Evolutionary conservation across 2,888 invertebrate species (phyloP).

Genomic region (Panopea generosa): DNA sequence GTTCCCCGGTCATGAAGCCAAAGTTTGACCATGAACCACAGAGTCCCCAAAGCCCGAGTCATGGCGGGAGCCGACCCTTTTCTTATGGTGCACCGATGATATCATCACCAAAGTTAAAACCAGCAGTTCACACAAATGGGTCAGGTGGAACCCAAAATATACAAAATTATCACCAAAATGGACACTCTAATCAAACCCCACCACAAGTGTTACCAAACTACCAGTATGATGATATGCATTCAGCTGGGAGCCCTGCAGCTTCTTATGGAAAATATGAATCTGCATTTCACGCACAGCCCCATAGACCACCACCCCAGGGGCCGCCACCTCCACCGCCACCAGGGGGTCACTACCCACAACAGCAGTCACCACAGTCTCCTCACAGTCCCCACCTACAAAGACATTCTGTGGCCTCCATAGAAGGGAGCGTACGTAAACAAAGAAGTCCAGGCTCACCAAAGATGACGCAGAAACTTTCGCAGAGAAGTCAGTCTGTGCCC

Average conservation of each 20-base stretch:
- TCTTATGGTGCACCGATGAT: slow-evolving; percentile 64
- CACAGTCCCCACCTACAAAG: slow-evolving; percentile 51
- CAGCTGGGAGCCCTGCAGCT: slow-evolving; percentile 48
- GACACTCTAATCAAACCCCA: slow-evolving; percentile 24
- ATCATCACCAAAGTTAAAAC: slow-evolving; percentile 54
- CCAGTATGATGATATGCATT: slow-evolving; percentile 30
- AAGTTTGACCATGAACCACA: slow-evolving; percentile 53
- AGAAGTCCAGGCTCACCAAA: slow-evolving; percentile 30
- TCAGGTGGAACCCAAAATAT: slow-evolving; percentile 11
- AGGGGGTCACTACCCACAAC: slow-evolving; percentile 31
- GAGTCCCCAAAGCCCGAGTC: slow-evolving; percentile 60
- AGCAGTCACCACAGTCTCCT: slow-evolving; percentile 29
- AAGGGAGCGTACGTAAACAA: slow-evolving; percentile 19
- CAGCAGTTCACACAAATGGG: slow-evolving; percentile 10
- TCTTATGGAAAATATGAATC: slow-evolving; percentile 60
- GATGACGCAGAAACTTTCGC: slow-evolving; percentile 38
- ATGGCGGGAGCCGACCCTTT: slow-evolving; percentile 62
- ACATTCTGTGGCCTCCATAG: slow-evolving; percentile 45
- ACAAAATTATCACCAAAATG: slow-evolving; percentile 34
- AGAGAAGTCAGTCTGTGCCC: slow-evolving; percentile 58
- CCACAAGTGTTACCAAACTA: slow-evolving; percentile 38
- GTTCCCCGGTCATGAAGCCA: slow-evolving; percentile 43
- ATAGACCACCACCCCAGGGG: slow-evolving; percentile 54
- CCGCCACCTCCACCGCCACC: slow-evolving; percentile 59
- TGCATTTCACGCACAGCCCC: slow-evolving; percentile 54